A percentile compares a stretch with the other conserved stretches of the same genome.
Conservation (phyloP, 2,888 invertebrate genomes). For the Orchestes rusci region DNA sequence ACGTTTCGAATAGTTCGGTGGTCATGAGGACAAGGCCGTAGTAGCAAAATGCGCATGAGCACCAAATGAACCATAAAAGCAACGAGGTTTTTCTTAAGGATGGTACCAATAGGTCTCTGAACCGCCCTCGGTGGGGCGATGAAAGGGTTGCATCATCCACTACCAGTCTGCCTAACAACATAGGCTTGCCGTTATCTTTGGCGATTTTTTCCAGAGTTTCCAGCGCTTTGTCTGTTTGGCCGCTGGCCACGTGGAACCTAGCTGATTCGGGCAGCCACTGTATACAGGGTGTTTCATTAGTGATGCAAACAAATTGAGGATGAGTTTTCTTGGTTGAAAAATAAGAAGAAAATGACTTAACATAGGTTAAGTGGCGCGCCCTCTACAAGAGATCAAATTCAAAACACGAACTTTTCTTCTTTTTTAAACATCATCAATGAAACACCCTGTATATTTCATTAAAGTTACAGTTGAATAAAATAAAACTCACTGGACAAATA, state of each 20-base stretch:
- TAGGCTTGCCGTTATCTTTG: conserved; percentile 79
- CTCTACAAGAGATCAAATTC: too few relatives aligned
- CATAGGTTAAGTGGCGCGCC: too few relatives aligned
- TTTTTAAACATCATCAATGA: too few relatives aligned
- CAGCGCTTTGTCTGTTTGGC: conserved; percentile 79
- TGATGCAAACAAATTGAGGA: background rate
- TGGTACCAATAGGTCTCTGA: conserved; percentile 67
- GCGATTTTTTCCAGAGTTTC: conserved; percentile 81
- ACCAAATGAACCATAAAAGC: conserved; percentile 92
- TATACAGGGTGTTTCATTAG: background rate
- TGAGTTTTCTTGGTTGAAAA: too few relatives aligned
- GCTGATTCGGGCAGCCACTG: conserved; percentile 95
- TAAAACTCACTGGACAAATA: conserved; percentile 64
- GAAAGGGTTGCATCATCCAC: conserved; percentile 62
- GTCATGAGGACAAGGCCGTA: conserved; percentile 93
- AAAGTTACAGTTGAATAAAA: too few relatives aligned
- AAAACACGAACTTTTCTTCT: too few relatives aligned
- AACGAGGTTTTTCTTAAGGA: conserved; percentile 78
- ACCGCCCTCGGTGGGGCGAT: conserved; percentile 57
- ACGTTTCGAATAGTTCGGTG: conserved; percentile 79
- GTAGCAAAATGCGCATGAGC: conserved; percentile 88
- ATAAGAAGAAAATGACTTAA: too few relatives aligned
- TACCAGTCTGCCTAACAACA: conserved; percentile 78
- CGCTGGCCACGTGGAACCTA: conserved; percentile 78
- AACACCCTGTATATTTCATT: too few relatives aligned